These are phyloP conservation scores for Willowsia nigromaculata DNA, from an alignment of 2,888 invertebrate genomes.

Conservation along the genomic window DNA sequence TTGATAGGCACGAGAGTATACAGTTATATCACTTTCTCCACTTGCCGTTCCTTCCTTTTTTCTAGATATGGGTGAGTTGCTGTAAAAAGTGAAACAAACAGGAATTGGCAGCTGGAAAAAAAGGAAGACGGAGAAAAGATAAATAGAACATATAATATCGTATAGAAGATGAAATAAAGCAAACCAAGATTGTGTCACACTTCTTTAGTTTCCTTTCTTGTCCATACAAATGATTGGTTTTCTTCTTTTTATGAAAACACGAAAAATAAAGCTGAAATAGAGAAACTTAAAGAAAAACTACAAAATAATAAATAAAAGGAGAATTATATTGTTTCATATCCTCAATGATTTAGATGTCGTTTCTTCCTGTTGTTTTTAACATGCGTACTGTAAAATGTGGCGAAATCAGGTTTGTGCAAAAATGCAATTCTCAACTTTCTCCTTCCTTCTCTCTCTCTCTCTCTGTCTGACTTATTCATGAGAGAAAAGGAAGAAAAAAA, in stretches of 20 bases:
- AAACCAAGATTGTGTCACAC: conserved; percentile 12
- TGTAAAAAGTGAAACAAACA: conserved; percentile 8
- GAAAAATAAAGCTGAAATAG: not conserved
- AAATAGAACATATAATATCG: not conserved
- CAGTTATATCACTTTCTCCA: not conserved
- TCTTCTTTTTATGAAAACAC: not conserved
- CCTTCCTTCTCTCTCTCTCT: not conserved
- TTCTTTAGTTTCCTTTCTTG: not conserved
- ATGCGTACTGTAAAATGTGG: not conserved
- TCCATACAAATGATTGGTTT: conserved; percentile 25
- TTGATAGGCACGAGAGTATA: not conserved
- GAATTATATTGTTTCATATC: conserved; percentile 11
- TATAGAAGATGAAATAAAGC: not conserved
- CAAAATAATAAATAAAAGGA: not conserved
- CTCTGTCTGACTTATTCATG: conserved; percentile 11
- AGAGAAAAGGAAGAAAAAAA: not conserved
- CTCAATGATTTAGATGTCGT: conserved; percentile 13
- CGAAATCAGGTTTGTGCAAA: not conserved
- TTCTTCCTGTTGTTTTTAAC: conserved; percentile 12
- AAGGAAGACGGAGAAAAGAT: not conserved
- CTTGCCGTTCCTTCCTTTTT: not conserved
- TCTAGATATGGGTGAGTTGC: not conserved
- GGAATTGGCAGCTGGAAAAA: not conserved
- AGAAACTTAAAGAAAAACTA: not conserved
- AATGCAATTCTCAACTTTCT: not conserved